These are phyloP conservation scores for Bombus difficillimus DNA, from an alignment of 1,140 invertebrate genomes.

Conservation along the genomic window DNA sequence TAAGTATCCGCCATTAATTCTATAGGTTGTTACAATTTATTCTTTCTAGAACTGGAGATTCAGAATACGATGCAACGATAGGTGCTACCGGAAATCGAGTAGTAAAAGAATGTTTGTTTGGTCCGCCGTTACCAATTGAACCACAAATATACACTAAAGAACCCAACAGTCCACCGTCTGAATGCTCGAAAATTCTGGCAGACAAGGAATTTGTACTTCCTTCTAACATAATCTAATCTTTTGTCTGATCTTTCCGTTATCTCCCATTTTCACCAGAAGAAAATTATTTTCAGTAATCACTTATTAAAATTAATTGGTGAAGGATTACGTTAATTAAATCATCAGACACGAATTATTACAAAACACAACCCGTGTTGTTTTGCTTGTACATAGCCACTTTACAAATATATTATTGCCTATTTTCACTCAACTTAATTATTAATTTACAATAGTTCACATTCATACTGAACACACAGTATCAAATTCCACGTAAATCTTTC, in stretches of 20 bases:
- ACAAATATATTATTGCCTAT: conserved; percentile 53
- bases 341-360: conserved; percentile 41
- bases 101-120: conserved; percentile 38
- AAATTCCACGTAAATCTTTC: background rate
- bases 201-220: conserved; percentile 27
- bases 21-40: background rate
- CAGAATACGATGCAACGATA: conserved; percentile 68
- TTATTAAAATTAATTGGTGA: background rate
- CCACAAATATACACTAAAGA: conserved; percentile 9
- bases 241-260: background rate
- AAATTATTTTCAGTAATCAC: background rate
- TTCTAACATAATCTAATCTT: conserved; percentile 29
- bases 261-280: background rate
- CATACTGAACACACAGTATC: conserved; percentile 7
- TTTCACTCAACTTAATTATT: conserved; percentile 25
- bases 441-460: conserved; percentile 37
- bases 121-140: conserved; percentile 32
- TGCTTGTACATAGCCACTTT: conserved; percentile 32
- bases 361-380: conserved; percentile 47
- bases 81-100: conserved; percentile 58
- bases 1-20: background rate
- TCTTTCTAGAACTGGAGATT: conserved; percentile 67
- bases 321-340: conserved; percentile 14
- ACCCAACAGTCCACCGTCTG: conserved; percentile 10
- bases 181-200: conserved; percentile 29